phyloP scores from a whole-genome alignment of 2,797 vertebrate species.

The Leptatherina wallacei region DNA sequence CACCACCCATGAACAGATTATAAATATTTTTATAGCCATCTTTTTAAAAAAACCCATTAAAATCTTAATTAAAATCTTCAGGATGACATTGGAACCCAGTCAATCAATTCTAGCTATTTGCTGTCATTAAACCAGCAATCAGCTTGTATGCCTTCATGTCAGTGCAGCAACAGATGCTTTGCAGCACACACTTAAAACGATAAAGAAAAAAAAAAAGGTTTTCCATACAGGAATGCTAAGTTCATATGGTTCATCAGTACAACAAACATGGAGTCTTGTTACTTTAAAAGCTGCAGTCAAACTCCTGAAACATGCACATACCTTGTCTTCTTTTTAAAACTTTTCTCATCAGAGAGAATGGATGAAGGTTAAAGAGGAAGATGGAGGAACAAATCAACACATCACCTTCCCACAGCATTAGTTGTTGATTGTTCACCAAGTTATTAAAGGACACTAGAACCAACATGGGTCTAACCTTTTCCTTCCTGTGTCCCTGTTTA shows the following conservation, averaged over 20 bases:
- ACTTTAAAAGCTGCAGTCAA: slow-evolving; percentile 45
- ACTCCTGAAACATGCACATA: slow-evolving; percentile 33
- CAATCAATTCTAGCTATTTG: slow-evolving; percentile 76
- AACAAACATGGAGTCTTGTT: slow-evolving; percentile 42
- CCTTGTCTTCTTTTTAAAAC: not conserved
- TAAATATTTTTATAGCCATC: slow-evolving; percentile 30
- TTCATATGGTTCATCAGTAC: slow-evolving; percentile 52
- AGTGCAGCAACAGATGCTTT: slow-evolving; percentile 77
- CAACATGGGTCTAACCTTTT: slow-evolving; percentile 12
- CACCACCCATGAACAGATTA: slow-evolving; percentile 27
- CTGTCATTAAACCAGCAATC: slow-evolving; percentile 78
- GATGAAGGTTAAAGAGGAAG: slow-evolving; percentile 19
- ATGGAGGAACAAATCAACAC: slow-evolving; percentile 17
- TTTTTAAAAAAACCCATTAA: no score
- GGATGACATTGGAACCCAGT: slow-evolving; percentile 60
- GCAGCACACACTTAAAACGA: slow-evolving; percentile 32
- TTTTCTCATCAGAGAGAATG: slow-evolving; percentile 30
- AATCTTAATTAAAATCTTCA: slow-evolving; percentile 37
- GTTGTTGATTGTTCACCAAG: slow-evolving; percentile 26
- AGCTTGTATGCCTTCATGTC: slow-evolving; percentile 79
- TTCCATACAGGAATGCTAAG: slow-evolving; percentile 54
- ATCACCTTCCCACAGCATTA: slow-evolving; percentile 7
- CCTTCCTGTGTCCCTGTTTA: slow-evolving; percentile 4
- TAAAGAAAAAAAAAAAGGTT: not conserved
- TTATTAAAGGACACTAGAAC: slow-evolving; percentile 25